Base-by-base conservation (phyloP, 2,888 invertebrate species). In the Orthonevra nobilis region DNA sequence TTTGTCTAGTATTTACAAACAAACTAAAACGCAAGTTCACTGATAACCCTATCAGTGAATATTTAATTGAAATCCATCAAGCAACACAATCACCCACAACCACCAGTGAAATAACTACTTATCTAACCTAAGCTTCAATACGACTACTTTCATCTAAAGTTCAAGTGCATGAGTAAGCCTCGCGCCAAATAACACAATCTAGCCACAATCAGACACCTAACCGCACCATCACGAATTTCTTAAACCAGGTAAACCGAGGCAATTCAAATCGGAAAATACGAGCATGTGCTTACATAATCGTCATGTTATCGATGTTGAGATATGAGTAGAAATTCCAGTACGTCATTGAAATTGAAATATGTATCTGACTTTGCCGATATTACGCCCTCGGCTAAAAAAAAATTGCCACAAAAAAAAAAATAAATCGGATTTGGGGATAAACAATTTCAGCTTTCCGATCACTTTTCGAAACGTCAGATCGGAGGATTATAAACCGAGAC, bases 101-200 rank as follows among this genome's bases (percentile, higher is more conserved):
- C 30, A 38, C 19, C 36, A 50, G 28, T 54, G 42, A 50, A 42
- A 50, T 23, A 54, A 66, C 44, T 44, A 66, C n/a, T 54, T 54
- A 36, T 5, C 3, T 23, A 23, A 23, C 44, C 66, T 66, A 66
- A 66, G n/a, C 44, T 44, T 64, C 52, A 15, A 0, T 32, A 54
- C 54, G 48, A n/a, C n/a, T n/a, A n/a, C n/a, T n/a, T 42, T 26
- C 54, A 36, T 44, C 14, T 12, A 66, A 36, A 54, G 66, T 66
- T 66, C 66, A 66, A 66, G 66, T 66, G 66, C 44, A 46, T 44
- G 32, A 3, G 15, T 17, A 20, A 5, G 17, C 40, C 42, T 10
- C 26, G 7, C 56, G 12, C 10, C 44, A 34, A 34, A 15, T 17
- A 28, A 44, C 10, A 19, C 34, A 46, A 61, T 17, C 36, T 61